Conservation (phyloP, 2,797 vertebrate genomes). For the Melanotaenia trifasciata region DNA sequence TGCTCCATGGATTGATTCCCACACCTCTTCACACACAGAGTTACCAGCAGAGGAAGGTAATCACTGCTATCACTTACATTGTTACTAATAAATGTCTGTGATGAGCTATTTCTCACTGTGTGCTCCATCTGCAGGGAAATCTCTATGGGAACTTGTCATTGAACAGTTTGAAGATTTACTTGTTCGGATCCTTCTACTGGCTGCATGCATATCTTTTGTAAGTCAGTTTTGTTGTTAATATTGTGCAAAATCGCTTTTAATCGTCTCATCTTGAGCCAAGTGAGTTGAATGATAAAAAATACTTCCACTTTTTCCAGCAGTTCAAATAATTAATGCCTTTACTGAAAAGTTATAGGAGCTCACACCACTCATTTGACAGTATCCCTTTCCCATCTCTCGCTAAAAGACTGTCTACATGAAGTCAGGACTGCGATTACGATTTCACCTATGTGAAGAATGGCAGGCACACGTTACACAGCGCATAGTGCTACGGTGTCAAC, state of each 20-base stretch:
- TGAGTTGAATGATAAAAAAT: no score
- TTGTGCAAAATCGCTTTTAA: background rate
- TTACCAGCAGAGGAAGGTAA: slow-evolving; percentile 98
- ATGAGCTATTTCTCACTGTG: slow-evolving; percentile 18
- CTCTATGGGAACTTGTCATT: slow-evolving; percentile 94
- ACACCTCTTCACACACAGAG: slow-evolving; percentile 84
- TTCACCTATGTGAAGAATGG: slow-evolving; percentile 35
- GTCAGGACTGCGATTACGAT: slow-evolving; percentile 28
- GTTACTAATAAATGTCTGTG: background rate
- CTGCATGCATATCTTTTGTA: slow-evolving; percentile 99
- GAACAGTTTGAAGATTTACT: slow-evolving; percentile 99
- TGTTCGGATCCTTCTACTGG: slow-evolving; percentile 97
- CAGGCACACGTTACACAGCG: slow-evolving; percentile 26
- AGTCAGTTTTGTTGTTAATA: slow-evolving; percentile 75
- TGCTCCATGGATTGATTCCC: slow-evolving; percentile 60
- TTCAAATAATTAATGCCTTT: background rate
- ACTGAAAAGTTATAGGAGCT: background rate
- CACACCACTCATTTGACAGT: background rate
- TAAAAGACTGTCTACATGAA: slow-evolving; percentile 37
- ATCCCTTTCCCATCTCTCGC: slow-evolving; percentile 21
- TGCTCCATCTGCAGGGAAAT: slow-evolving; percentile 89
- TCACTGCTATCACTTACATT: slow-evolving; percentile 15
- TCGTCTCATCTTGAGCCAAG: background rate
- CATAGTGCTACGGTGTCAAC: slow-evolving; percentile 68
- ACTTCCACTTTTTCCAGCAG: no score